Evolutionary conservation across 2,888 invertebrate species (phyloP), one percentile per base, ranked within the genome.

Genomic region (Magallana nippona): DNA sequence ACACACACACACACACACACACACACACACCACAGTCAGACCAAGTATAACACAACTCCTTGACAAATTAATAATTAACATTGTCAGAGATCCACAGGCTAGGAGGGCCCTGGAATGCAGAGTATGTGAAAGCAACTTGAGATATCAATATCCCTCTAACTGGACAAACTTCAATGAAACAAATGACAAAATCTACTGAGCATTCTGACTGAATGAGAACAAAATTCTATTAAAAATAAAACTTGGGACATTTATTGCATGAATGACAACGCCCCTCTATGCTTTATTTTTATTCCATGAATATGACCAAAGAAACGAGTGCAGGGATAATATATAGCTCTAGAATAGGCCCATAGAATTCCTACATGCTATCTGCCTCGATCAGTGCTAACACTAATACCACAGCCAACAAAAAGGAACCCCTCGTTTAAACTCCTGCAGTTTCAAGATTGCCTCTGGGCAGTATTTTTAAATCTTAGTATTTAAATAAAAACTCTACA

Each of bases 371-470:
- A 71, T 71, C 71, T 22, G 27, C 27, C 22, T 15, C 10, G 71
- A 71, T 71, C 71, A 71, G 32, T 71, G 71, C 71, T 71, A 71
- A 71, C 71, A 27, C 32, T 71, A 71, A 71, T 71, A 71, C 71
- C 71, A 71, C 27, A 27, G 22, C 32, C 71, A 71, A 71, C 71
- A 71, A 15, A 71, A 32, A 71, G 17, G 71, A 71, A 27, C 3
- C 13, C 71, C 71, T 71, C 71, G 22, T 71, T 71, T 71, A 71
- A 71, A 71, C 71, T 27, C 71, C 71, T 71, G 71, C 32, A 71
- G 19, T 15, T 71, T 32, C 32, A 13, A 71, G 71, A 71, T 71
- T 32, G 32, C 71, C 71, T 71, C 71, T 27, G 32, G 71, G 71
- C 71, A 22, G 27, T 71, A 71, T 27, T 71, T 63, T 71, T 71